Evolutionary conservation across 1,140 invertebrate species (phyloP).

Genomic region (Aporrectodea caliginosa): DNA sequence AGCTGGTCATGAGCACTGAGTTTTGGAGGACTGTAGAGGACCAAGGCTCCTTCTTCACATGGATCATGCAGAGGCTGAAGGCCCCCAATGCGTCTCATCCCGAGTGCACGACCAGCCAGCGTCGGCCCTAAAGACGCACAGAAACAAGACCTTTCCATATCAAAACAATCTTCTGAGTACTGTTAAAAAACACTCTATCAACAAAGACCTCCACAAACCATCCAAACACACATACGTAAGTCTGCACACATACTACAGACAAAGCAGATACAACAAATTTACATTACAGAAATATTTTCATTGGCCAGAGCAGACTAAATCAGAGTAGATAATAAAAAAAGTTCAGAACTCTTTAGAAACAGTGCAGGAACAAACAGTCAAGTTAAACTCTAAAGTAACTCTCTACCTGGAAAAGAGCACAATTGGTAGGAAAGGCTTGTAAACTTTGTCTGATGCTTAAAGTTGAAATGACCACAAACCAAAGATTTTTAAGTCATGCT

Average conservation of each 20-base stretch:
- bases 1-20: slow-evolving; percentile 78
- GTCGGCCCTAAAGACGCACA: slow-evolving; percentile 47
- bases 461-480: no score
- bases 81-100: slow-evolving; percentile 67
- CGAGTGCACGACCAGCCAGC: slow-evolving; percentile 66
- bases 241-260: neutral
- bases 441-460: no score
- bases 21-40: slow-evolving; percentile 80
- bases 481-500: no score
- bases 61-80: slow-evolving; percentile 86
- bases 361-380: no score
- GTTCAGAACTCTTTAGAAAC: no score
- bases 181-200: slow-evolving; percentile 19
- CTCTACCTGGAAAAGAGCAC: no score
- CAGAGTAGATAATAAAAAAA: no score
- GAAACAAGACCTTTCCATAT: no score
- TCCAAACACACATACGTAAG: slow-evolving; percentile 4
- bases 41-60: slow-evolving; percentile 83
- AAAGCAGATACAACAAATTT: neutral
- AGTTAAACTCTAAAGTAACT: no score
- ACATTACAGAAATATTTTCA: neutral
- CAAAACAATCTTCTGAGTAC: no score
- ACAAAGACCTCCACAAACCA: neutral
- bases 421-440: no score
- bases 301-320: neutral